A percentile compares a stretch with the other conserved stretches of the same genome.
Conservation (phyloP, 2,888 invertebrate genomes). For the Hofmannophila pseudospretella region DNA sequence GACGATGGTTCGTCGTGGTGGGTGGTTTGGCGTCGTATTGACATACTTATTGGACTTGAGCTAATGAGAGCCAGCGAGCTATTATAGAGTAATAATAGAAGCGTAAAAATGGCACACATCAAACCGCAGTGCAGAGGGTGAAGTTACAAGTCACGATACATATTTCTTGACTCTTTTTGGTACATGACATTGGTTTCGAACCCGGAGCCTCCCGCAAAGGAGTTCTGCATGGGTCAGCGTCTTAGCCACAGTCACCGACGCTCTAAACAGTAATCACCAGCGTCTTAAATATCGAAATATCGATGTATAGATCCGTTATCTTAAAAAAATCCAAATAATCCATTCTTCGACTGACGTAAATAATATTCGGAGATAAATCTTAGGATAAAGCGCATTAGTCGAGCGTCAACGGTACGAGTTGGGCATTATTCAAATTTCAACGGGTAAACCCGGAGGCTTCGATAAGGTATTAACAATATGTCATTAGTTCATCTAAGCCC, state of each 20-base stretch:
- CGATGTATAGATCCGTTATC: constrained; percentile 9
- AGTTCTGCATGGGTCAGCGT: too few species aligned
- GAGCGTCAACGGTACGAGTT: constrained; percentile 31
- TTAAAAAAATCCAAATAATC: constrained; percentile 36
- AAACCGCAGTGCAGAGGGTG: too few species aligned
- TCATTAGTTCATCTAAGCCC: constrained; percentile 1
- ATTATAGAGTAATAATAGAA: too few species aligned
- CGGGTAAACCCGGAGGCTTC: constrained; percentile 41
- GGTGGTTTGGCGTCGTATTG: constrained; percentile 8
- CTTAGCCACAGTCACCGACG: too few species aligned
- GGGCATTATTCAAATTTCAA: constrained; percentile 57
- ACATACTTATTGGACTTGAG: constrained; percentile 5
- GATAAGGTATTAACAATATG: constrained; percentile 24
- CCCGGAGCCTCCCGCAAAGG: too few species aligned
- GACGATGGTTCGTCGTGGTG: constrained; percentile 3
- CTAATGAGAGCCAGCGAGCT: too few species aligned
- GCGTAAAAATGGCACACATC: too few species aligned
- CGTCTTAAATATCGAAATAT: constrained; percentile 4
- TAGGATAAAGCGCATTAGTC: constrained; percentile 46
- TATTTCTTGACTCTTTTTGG: too few species aligned
- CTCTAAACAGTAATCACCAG: too few species aligned
- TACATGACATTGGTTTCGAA: too few species aligned
- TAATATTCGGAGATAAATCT: constrained; percentile 50
- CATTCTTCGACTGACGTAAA: constrained; percentile 45
- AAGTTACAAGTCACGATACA: too few species aligned